These are phyloP conservation scores for Octodonta nipae DNA, from an alignment of 2,888 invertebrate genomes.

Conservation along the genomic window DNA sequence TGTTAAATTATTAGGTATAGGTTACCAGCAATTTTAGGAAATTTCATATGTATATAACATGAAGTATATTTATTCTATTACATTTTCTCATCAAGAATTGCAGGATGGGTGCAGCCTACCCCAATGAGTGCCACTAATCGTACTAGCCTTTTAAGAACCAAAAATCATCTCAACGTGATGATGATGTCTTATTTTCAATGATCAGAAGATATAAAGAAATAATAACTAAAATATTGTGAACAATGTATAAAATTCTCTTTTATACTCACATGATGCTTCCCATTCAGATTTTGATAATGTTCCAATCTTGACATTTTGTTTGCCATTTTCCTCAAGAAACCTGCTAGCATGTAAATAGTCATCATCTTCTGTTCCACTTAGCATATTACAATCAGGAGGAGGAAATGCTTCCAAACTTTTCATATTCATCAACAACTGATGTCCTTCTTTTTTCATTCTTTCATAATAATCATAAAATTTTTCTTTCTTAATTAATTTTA, in stretches of 20 bases:
- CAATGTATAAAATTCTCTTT: not conserved
- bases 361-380: constrained; percentile 45
- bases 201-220: constrained; percentile 4
- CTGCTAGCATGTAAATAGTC: constrained; percentile 65
- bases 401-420: constrained; percentile 71
- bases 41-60: no score
- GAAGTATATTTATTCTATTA: no score
- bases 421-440: constrained; percentile 58
- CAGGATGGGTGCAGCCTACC: no score
- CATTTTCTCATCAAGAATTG: no score
- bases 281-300: constrained; percentile 82
- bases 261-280: constrained; percentile 77
- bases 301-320: constrained; percentile 43
- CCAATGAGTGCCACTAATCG: no score
- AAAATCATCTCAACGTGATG: not conserved
- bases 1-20: no score
- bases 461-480: constrained; percentile 71
- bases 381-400: constrained; percentile 39
- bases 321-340: constrained; percentile 37
- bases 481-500: constrained; percentile 53
- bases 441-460: constrained; percentile 45
- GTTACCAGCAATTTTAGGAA: no score
- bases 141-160: no score
- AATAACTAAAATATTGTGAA: no score
- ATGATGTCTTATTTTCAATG: not conserved